Evolutionary conservation across 2,888 invertebrate genomes (phyloP).

Genomic region (Uloborus plumipes): DNA sequence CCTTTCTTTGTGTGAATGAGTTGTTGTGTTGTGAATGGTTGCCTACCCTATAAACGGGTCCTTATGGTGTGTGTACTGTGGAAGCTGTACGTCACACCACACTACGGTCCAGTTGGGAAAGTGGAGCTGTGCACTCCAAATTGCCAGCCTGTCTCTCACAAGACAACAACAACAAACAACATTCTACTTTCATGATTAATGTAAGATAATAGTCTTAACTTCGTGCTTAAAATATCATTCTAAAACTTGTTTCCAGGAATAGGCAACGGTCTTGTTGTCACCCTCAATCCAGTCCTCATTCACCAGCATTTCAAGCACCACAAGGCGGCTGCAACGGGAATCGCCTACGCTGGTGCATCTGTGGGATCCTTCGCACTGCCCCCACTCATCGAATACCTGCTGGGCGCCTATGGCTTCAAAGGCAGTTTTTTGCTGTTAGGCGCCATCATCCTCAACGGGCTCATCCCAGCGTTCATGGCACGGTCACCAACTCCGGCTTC

Average conservation of each 20-base stretch:
- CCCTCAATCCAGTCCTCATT: slow-evolving; percentile 62
- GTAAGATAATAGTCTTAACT: no score
- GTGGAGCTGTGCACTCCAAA: no score
- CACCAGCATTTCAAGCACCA: slow-evolving; percentile 59
- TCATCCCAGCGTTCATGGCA: slow-evolving; percentile 49
- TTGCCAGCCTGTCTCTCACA: no score
- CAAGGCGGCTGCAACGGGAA: slow-evolving; percentile 56
- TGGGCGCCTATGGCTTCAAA: slow-evolving; percentile 56
- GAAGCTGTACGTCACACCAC: no score
- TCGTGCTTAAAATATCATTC: no score
- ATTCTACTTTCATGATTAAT: no score
- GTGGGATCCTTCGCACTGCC: slow-evolving; percentile 63
- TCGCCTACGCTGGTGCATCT: slow-evolving; percentile 61
- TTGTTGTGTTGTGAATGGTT: no score
- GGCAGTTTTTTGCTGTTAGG: slow-evolving; percentile 57
- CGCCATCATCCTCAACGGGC: slow-evolving; percentile 56
- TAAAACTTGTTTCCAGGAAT: slow-evolving; percentile 35
- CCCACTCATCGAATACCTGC: slow-evolving; percentile 50
- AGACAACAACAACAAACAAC: no score
- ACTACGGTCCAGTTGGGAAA: no score
- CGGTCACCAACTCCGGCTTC: slow-evolving; percentile 12
- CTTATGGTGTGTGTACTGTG: no score
- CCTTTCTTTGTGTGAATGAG: no score
- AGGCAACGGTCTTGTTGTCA: slow-evolving; percentile 60
- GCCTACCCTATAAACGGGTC: no score